Evolutionary conservation across 2,113 vertebrate species (phyloP).

Genomic region (Peromyscus californicus): DNA sequence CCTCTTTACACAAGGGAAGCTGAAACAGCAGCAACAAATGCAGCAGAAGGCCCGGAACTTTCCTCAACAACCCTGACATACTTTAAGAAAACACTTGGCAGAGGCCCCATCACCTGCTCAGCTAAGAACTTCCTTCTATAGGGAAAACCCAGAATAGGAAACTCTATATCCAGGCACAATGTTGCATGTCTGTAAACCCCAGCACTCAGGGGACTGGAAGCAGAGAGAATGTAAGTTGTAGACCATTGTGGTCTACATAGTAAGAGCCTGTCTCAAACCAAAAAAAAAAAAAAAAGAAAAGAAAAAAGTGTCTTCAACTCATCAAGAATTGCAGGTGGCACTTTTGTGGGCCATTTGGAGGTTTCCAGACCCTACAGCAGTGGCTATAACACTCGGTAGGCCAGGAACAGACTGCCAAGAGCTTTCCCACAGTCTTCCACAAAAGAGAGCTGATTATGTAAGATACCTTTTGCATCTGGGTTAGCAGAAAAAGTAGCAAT

Average conservation of each 20-base stretch:
- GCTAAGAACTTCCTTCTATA: background rate
- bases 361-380: background rate
- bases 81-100: background rate
- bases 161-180: background rate
- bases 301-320: background rate
- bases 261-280: background rate
- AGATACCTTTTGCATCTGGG: constrained; percentile 87
- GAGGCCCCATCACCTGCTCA: background rate
- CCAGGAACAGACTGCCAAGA: background rate
- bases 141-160: background rate
- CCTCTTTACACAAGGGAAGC: rapidly evolving
- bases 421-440: background rate
- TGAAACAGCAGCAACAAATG: background rate
- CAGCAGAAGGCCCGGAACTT: background rate
- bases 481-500: constrained; percentile 87
- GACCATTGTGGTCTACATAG: background rate
- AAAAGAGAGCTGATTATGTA: rapidly evolving
- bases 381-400: background rate
- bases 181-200: background rate
- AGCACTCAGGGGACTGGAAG: background rate
- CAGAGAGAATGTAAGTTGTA: background rate
- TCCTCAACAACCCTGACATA: background rate
- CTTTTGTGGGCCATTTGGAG: background rate
- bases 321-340: background rate
- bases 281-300: background rate